Evolutionary conservation across 2,888 invertebrate genomes (phyloP), one percentile per base, ranked within the genome.

Genomic region (Oscheius sp.): DNA sequence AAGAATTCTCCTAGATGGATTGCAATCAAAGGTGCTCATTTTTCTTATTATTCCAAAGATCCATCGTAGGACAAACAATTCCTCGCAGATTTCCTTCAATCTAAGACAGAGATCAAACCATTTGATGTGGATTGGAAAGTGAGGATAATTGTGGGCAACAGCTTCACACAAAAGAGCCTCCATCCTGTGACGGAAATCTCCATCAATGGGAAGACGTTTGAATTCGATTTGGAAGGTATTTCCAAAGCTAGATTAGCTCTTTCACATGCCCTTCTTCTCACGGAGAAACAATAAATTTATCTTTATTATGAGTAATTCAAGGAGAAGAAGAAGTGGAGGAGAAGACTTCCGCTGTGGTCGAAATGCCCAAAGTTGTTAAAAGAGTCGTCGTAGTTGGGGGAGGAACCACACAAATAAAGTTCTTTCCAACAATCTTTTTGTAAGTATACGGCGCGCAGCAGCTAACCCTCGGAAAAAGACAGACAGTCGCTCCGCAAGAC

Each of bases 141-240:
- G 3, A 37, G 39, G 4, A 25, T 66, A 1, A 29, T 79, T 10
- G 66, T 72, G n/a, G 74, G 68, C 0, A 79, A 79, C 55, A 66
- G 69, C 3, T 72, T 75, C 65, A 72, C 75, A 10, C 58, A 71
- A 15, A 73, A 71, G 46, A 75, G 74, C 57, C 69, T 76, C 15
- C 79, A 76, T 3, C 71, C 74, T 6, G 58, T 79, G 15, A 70
- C 71, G 52, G 67, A 70, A 50, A 69, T 78, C 29, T 27, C 37
- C 46, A 58, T 78, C 65, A 65, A 69, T 8, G 75, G 63, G 34
- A 50, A 74, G 31, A 64, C 29, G 8, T 61, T 74, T n/a, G 78
- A 78, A 63, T 65, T 75, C 39, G 75, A 75, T 46, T 42, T 75
- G 34, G 75, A 75, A 39, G 46, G 67, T 6, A 69, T 75, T 20